Evolutionary conservation across 2,113 vertebrate species (phyloP).

Genomic region (Dipodomys merriami): DNA sequence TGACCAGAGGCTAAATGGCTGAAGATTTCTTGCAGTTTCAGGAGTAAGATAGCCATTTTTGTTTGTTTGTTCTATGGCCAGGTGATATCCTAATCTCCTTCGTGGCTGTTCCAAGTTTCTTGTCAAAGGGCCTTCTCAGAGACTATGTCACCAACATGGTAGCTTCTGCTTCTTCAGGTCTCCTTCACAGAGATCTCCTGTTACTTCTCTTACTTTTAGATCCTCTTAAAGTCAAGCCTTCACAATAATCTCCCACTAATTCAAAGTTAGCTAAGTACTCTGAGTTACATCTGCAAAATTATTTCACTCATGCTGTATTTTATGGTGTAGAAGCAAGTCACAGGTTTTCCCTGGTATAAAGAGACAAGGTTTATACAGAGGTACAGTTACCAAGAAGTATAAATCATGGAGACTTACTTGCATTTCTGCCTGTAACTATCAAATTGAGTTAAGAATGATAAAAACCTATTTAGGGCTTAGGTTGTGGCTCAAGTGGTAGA

Average conservation of each 20-base stretch:
- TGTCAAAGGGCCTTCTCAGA: background rate
- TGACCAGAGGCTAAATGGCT: background rate
- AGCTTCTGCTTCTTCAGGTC: background rate
- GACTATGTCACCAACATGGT: background rate
- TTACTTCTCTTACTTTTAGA: background rate
- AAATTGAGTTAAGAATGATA: background rate
- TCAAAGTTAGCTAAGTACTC: background rate
- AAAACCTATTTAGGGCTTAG: too few relatives aligned
- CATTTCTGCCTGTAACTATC: background rate
- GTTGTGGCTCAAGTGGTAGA: too few relatives aligned
- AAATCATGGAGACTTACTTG: background rate
- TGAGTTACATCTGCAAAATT: background rate
- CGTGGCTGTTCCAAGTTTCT: background rate
- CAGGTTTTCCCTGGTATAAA: background rate
- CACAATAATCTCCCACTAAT: background rate
- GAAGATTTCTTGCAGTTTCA: background rate
- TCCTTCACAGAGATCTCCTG: background rate
- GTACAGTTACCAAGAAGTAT: background rate
- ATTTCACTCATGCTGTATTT: background rate
- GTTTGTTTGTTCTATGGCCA: background rate
- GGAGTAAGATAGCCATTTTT: background rate
- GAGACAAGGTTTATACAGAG: background rate
- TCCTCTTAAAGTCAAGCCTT: background rate
- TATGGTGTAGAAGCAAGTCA: slow-evolving; percentile 31
- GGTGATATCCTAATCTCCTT: background rate